A percentile compares a stretch with the other conserved stretches of the same genome.
These are phyloP conservation scores for Spilarctia lutea DNA, from an alignment of 2,888 invertebrate species.

Conservation along the genomic window DNA sequence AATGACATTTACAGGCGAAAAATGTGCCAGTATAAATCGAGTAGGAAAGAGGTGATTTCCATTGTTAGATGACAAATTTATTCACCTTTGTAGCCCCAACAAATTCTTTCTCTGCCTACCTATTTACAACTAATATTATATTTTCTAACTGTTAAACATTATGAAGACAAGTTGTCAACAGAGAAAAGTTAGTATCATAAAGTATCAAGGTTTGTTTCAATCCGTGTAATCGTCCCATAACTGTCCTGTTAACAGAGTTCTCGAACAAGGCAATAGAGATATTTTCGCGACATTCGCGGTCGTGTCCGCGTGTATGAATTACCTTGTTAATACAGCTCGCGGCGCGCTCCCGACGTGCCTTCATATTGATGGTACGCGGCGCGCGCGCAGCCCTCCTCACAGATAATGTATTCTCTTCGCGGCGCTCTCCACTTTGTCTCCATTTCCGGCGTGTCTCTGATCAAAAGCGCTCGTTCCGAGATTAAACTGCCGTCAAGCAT, in stretches of 20 bases:
- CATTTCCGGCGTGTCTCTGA: constrained; percentile 25
- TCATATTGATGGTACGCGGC: background rate
- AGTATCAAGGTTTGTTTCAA: background rate
- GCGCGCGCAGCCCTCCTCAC: constrained; percentile 9
- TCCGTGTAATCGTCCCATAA: background rate
- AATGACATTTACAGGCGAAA: background rate
- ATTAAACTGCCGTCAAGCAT: constrained; percentile 31
- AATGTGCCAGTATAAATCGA: background rate
- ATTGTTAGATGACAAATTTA: background rate
- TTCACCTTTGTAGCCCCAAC: background rate
- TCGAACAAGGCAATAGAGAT: background rate
- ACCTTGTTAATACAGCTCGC: background rate
- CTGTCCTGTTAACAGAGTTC: background rate
- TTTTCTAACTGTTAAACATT: background rate
- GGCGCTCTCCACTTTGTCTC: constrained; percentile 18
- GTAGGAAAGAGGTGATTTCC: background rate
- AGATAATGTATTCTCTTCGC: constrained; percentile 10
- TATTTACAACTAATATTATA: background rate
- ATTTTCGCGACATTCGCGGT: background rate
- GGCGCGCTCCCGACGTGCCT: background rate
- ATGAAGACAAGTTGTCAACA: background rate
- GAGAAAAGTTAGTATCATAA: background rate
- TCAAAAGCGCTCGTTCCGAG: constrained; percentile 22
- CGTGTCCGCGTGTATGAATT: background rate
- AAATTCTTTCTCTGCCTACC: background rate